These are phyloP conservation scores for Hermodice carunculata DNA, from an alignment of 2,888 invertebrate species.

Conservation along the genomic window DNA sequence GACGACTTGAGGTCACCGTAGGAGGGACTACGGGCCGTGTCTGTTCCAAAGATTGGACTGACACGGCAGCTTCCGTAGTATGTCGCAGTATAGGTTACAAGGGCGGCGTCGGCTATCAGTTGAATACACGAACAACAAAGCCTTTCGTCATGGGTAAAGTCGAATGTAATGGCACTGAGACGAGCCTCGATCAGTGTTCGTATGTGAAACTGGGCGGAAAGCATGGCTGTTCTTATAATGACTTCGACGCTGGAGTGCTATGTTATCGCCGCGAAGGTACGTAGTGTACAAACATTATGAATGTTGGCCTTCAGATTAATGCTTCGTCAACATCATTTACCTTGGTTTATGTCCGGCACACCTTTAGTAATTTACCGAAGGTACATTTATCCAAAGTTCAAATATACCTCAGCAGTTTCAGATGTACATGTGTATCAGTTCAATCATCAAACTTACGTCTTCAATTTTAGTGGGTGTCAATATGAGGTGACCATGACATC, in stretches of 20 bases:
- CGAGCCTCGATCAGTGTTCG: constrained; percentile 75
- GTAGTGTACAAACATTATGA: too few relatives aligned
- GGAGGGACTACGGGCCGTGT: constrained; percentile 13
- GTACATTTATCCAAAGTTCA: too few relatives aligned
- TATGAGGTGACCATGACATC: too few relatives aligned
- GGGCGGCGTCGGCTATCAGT: constrained; percentile 72
- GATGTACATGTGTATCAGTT: too few relatives aligned
- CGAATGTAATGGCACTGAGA: constrained; percentile 78
- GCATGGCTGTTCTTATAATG: neutral
- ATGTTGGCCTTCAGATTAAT: too few relatives aligned
- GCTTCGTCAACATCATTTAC: too few relatives aligned
- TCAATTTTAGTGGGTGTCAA: too few relatives aligned
- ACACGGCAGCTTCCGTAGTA: constrained; percentile 16
- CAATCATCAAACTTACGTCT: too few relatives aligned
- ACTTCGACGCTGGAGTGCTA: constrained; percentile 19
- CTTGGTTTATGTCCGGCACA: too few relatives aligned
- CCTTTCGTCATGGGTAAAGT: constrained; percentile 80
- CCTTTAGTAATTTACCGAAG: too few relatives aligned
- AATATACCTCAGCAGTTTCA: too few relatives aligned
- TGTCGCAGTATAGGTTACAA: constrained; percentile 11
- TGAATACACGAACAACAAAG: constrained; percentile 48
- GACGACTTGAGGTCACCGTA: neutral
- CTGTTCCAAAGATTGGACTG: constrained; percentile 17
- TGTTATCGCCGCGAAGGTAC: constrained; percentile 42
- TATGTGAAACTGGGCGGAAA: neutral